phyloP scores from a whole-genome alignment of 2,797 vertebrate species.

The Sebastolobus alascanus region DNA sequence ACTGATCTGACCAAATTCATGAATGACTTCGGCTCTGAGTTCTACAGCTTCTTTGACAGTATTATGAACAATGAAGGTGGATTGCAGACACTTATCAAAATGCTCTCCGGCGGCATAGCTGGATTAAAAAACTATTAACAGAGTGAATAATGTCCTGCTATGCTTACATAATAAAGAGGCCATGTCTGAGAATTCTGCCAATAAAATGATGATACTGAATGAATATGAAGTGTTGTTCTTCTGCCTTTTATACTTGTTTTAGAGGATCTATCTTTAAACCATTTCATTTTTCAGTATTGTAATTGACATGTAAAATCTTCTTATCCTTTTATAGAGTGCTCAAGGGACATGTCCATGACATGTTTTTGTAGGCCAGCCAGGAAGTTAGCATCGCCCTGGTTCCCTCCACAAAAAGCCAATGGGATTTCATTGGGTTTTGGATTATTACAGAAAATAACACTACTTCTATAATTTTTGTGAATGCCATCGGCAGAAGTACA shows the following conservation, averaged over 20 bases:
- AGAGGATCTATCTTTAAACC: neutral
- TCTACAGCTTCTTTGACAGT: accelerated
- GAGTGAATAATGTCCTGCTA: neutral
- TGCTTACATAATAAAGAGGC: neutral
- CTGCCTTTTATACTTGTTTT: neutral
- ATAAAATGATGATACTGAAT: conserved; percentile 8
- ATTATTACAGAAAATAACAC: too few species aligned
- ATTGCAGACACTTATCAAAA: accelerated
- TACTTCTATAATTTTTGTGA: too few species aligned
- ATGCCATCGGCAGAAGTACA: too few species aligned
- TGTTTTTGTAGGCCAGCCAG: too few species aligned
- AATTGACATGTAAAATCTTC: too few species aligned
- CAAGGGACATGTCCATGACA: too few species aligned
- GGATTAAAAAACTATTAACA: neutral
- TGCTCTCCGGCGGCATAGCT: accelerated
- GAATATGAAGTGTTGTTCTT: neutral
- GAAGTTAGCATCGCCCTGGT: too few species aligned
- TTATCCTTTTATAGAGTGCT: too few species aligned
- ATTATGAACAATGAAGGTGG: accelerated
- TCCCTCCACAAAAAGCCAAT: too few species aligned
- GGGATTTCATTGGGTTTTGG: too few species aligned
- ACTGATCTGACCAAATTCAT: neutral
- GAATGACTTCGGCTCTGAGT: accelerated
- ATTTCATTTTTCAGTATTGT: neutral
- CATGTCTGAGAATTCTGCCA: neutral